A percentile compares a stretch with the other conserved stretches of the same genome.
Evolutionary conservation across 2,888 invertebrate species (phyloP).

Genomic region (Melanotus villosus): DNA sequence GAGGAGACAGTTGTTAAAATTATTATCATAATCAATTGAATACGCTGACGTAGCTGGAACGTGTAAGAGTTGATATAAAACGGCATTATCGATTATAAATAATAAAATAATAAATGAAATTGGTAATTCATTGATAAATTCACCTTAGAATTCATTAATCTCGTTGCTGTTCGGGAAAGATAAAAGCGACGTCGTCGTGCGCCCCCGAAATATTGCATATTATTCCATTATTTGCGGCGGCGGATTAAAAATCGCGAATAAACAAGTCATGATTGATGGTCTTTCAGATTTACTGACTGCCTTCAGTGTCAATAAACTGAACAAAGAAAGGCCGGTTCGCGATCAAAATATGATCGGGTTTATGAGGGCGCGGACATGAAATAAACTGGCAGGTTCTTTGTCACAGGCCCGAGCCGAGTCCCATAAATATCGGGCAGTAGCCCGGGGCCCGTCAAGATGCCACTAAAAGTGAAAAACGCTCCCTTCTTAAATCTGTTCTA

Average conservation of each 20-base stretch:
- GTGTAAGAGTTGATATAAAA: neutral
- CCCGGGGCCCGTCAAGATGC: conserved; percentile 54
- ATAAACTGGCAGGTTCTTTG: conserved; percentile 60
- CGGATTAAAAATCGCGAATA: conserved; percentile 53
- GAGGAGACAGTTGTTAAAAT: neutral
- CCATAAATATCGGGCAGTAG: conserved; percentile 60
- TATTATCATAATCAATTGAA: neutral
- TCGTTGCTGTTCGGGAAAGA: conserved; percentile 47
- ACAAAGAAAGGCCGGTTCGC: conserved; percentile 57
- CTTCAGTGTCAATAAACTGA: conserved; percentile 56
- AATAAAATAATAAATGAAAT: conserved; percentile 18
- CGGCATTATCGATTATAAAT: neutral
- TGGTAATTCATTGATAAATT: conserved; percentile 47
- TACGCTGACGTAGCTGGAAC: too few relatives aligned
- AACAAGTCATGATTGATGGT: conserved; percentile 53
- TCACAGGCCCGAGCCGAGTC: conserved; percentile 56
- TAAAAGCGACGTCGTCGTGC: conserved; percentile 51
- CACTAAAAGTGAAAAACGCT: conserved; percentile 55
- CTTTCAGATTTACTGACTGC: conserved; percentile 48
- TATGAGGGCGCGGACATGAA: conserved; percentile 60
- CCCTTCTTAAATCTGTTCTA: conserved; percentile 48
- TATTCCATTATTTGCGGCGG: conserved; percentile 51
- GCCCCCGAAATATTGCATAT: conserved; percentile 49
- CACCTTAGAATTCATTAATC: conserved; percentile 52
- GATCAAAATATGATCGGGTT: conserved; percentile 61